phyloP scores from a whole-genome alignment of 2,797 vertebrate species.

The Trachops cirrhosus region DNA sequence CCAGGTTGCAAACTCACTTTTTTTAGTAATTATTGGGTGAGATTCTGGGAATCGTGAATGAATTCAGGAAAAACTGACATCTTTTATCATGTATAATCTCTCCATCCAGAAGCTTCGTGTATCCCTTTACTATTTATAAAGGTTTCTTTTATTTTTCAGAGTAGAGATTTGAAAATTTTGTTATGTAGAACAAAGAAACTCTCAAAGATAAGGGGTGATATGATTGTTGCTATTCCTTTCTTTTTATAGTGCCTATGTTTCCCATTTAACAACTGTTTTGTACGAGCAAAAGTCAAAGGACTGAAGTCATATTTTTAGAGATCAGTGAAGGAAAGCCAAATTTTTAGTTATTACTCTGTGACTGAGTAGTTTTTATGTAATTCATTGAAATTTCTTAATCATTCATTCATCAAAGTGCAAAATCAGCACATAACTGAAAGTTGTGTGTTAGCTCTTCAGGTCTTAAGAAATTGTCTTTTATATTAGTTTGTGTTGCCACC shows the following conservation, averaged over 20 bases:
- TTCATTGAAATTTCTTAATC: background rate
- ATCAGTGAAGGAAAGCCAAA: background rate
- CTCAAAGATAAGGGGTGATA: background rate
- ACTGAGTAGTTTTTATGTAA: background rate
- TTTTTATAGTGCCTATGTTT: background rate
- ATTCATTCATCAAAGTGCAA: background rate
- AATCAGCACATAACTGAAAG: background rate
- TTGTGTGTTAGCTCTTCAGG: background rate
- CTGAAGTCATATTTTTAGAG: background rate
- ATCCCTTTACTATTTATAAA: background rate
- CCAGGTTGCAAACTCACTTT: background rate
- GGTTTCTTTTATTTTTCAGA: background rate
- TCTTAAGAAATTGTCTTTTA: background rate
- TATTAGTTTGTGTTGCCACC: background rate
- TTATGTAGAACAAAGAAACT: background rate
- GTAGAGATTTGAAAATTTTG: background rate
- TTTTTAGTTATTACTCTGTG: background rate
- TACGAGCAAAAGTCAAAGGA: background rate
- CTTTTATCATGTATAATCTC: background rate
- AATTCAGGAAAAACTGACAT: background rate
- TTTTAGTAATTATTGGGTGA: background rate
- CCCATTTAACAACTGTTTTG: background rate
- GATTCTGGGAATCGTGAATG: background rate
- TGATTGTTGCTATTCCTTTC: background rate
- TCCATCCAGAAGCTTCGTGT: background rate